Evolutionary conservation across 2,113 vertebrate genomes (phyloP).

Genomic region (Nannobrachium achirus): DNA sequence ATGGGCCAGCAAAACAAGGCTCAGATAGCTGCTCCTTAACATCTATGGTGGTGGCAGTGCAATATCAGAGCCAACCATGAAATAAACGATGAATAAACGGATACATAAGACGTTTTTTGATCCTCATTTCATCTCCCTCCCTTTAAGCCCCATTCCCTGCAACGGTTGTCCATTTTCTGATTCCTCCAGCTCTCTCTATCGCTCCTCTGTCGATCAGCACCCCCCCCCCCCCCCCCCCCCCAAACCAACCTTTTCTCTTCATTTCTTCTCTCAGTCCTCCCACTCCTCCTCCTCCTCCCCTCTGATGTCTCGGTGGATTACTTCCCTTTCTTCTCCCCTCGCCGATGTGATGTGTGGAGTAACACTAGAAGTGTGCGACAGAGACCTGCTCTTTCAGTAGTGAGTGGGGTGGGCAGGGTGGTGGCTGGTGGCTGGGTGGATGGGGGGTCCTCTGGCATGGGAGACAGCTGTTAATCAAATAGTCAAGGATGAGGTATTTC

Average conservation of each 20-base stretch:
- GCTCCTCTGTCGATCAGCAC: slow-evolving; percentile 18
- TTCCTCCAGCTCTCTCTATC: slow-evolving; percentile 9
- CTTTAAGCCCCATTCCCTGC: slow-evolving; percentile 1
- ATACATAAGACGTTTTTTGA: slow-evolving; percentile 23
- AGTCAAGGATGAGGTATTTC: slow-evolving; percentile 78
- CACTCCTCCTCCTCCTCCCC: slow-evolving; percentile 46
- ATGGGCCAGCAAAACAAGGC: no score
- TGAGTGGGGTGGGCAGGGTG: slow-evolving; percentile 24
- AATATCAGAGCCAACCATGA: slow-evolving; percentile 16
- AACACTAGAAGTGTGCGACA: slow-evolving; percentile 83
- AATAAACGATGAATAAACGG: slow-evolving; percentile 24
- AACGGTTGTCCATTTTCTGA: slow-evolving; percentile 27
- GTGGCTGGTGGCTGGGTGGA: no score
- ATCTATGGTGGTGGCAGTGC: slow-evolving; percentile 9
- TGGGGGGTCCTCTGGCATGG: slow-evolving; percentile 64
- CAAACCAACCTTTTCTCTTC: background rate
- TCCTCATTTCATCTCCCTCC: slow-evolving; percentile 25
- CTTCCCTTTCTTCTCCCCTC: slow-evolving; percentile 71
- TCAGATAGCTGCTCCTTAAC: slow-evolving; percentile 14
- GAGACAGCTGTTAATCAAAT: slow-evolving; percentile 82
- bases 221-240: slow-evolving; percentile 12
- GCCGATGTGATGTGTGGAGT: slow-evolving; percentile 71
- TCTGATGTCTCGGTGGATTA: slow-evolving; percentile 67
- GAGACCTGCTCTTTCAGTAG: slow-evolving; percentile 70
- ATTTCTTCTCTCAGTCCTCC: slow-evolving; percentile 42